Base-by-base conservation (phyloP, 2,113 vertebrate species). In the Camelus bactrianus region DNA sequence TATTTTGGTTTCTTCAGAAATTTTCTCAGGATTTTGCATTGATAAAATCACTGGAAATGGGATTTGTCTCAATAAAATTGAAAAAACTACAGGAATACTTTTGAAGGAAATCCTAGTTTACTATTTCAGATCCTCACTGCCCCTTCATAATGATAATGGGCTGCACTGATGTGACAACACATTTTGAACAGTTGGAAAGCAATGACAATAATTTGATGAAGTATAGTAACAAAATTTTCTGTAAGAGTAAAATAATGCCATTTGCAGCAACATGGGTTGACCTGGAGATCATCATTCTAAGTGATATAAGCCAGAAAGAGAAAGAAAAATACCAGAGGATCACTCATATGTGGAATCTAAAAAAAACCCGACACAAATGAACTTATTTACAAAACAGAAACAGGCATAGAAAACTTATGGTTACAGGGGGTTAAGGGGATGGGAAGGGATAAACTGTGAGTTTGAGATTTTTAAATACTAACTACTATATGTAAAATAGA, bases 201-300 rank as follows among this genome's bases (percentile, higher is more conserved):
- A 92, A 86, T 26, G 3, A 60, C 22, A 91, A 58, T 84, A 56
- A 81, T 93, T 91, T 91, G 93, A 32, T 69, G 14, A 94, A 91
- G 42, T 73, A 69, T 9, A 81, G 62, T 32, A 83, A 75, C 26
- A 85, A 35, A 85, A 56, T 70, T 94, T 83, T 58, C n/a, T 70
- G 10, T 62, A 85, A 93, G 38, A 38, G 4, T 38, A 38, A 38
- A 38, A 38, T 38, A 38, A 38, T 38, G 38, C 38, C 38, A 38
- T 38, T 38, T 38, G 38, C 38, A 38, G 38, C 38, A 38, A 38
- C 38, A 38, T 38, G 38, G 38, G 38, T 38, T 38, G 38, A 38
- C 38, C 38, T 38, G 38, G 38, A 38, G 38, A 38, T 38, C 38
- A 38, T 38, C 38, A 38, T 38, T 4, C 38, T 38, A 38, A 38